phyloP scores from a whole-genome alignment of 2,888 invertebrate genomes.

The Limenitis camilla region DNA sequence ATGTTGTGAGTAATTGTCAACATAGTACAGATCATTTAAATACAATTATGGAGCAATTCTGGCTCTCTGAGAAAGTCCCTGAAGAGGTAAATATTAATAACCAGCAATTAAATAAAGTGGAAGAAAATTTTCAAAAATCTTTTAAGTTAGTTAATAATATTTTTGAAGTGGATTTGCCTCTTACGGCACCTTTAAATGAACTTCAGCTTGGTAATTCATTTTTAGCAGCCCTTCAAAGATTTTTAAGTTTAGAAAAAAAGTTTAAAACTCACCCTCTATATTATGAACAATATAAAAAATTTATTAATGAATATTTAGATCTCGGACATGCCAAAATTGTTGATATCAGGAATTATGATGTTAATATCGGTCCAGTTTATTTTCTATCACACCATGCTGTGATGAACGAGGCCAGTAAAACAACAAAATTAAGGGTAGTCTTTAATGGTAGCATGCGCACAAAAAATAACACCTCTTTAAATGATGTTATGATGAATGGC shows the following conservation, averaged over 20 bases:
- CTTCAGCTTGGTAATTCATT: not conserved
- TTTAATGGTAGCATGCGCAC: not conserved
- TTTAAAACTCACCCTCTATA: not conserved
- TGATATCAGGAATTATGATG: not conserved
- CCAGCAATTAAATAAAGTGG: not conserved
- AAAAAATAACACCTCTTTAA: not conserved
- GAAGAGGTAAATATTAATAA: not conserved
- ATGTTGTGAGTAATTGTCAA: no score
- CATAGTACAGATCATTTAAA: no score
- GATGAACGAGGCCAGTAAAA: not conserved
- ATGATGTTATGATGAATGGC: not conserved
- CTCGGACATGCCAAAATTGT: not conserved
- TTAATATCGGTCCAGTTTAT: not conserved
- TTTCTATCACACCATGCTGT: not conserved
- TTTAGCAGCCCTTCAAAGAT: not conserved
- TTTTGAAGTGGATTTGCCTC: not conserved
- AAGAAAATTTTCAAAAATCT: not conserved
- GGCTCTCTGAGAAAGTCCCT: not conserved
- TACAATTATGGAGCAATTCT: not conserved
- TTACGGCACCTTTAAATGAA: not conserved
- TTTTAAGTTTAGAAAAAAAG: not conserved
- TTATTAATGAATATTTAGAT: not conserved
- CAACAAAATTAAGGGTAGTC: not conserved
- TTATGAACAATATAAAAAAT: not conserved
- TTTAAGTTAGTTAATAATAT: not conserved